These are phyloP conservation scores for Seira sanloemensis DNA, from an alignment of 2,888 invertebrate genomes.

Conservation along the genomic window DNA sequence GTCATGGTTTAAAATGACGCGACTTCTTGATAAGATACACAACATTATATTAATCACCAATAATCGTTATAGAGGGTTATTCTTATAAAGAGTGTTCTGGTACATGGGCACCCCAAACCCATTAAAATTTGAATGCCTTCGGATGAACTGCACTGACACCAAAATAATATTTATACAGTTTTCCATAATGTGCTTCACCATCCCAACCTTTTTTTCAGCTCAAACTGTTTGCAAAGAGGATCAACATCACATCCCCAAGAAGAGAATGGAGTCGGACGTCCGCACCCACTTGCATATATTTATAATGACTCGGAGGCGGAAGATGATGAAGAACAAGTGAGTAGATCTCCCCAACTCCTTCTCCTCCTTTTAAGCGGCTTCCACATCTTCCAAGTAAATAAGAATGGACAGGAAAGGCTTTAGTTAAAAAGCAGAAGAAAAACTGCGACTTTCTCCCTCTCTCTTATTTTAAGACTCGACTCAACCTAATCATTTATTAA, in stretches of 20 bases:
- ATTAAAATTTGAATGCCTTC: no score
- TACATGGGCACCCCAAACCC: no score
- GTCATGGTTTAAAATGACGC: no score
- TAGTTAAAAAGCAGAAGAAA: neutral
- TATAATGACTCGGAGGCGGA: neutral
- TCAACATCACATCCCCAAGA: slow-evolving; percentile 2
- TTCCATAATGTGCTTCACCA: no score
- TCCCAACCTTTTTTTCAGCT: no score
- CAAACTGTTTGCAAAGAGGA: slow-evolving; percentile 37
- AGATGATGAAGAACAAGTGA: slow-evolving; percentile 6
- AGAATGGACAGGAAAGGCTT: slow-evolving; percentile 23
- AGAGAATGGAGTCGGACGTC: neutral
- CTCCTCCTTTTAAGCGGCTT: neutral
- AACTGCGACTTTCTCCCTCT: neutral
- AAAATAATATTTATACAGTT: no score
- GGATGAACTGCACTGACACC: no score
- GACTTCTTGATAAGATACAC: no score
- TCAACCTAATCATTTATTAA: slow-evolving; percentile 60
- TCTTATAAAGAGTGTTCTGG: no score
- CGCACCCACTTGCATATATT: neutral
- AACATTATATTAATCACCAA: no score
- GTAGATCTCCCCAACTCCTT: no score
- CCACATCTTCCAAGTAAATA: slow-evolving; percentile 29
- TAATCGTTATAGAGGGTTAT: no score
- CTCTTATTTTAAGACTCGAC: slow-evolving; percentile 19